phyloP scores from a whole-genome alignment of 2,797 vertebrate genomes.

The Rhinophrynus dorsalis region DNA sequence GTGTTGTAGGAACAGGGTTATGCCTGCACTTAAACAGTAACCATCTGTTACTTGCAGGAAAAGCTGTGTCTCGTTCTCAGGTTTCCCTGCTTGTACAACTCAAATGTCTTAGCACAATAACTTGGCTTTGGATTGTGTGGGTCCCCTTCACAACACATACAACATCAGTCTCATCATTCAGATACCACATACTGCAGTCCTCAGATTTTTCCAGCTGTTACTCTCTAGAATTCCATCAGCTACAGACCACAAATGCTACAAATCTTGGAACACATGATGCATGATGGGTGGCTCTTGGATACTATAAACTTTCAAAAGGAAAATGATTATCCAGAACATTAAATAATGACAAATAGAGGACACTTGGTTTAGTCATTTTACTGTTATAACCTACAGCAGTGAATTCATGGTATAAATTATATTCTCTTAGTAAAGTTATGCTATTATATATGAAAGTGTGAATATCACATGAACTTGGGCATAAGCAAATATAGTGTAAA shows the following conservation, averaged over 20 bases:
- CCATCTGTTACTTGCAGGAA: conserved; percentile 70
- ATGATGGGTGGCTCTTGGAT: conserved; percentile 37
- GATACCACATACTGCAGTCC: background rate
- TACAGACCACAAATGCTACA: background rate
- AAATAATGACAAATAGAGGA: background rate
- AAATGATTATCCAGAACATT: conserved; percentile 3
- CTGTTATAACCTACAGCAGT: too few relatives aligned
- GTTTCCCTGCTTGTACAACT: conserved; percentile 57
- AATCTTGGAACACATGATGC: background rate
- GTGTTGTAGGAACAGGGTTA: conserved; percentile 46
- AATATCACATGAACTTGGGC: too few relatives aligned
- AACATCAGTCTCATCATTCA: background rate
- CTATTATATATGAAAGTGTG: too few relatives aligned
- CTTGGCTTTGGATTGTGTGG: conserved; percentile 49
- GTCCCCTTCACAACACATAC: conserved; percentile 31
- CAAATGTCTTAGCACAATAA: conserved; percentile 30
- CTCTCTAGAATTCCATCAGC: conserved; percentile 27
- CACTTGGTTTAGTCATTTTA: background rate
- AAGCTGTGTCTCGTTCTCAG: conserved; percentile 60
- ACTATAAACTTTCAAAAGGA: background rate
- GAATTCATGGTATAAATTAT: too few relatives aligned
- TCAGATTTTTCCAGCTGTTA: conserved; percentile 44
- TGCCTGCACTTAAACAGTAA: conserved; percentile 67
- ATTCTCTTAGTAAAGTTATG: too few relatives aligned
- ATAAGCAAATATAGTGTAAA: too few relatives aligned